Percentiles rank a stretch among this genome's conserved stretches.
These are phyloP conservation scores for Peromyscus melanophrys DNA, from an alignment of 2,797 vertebrate genomes.

Conservation along the genomic window DNA sequence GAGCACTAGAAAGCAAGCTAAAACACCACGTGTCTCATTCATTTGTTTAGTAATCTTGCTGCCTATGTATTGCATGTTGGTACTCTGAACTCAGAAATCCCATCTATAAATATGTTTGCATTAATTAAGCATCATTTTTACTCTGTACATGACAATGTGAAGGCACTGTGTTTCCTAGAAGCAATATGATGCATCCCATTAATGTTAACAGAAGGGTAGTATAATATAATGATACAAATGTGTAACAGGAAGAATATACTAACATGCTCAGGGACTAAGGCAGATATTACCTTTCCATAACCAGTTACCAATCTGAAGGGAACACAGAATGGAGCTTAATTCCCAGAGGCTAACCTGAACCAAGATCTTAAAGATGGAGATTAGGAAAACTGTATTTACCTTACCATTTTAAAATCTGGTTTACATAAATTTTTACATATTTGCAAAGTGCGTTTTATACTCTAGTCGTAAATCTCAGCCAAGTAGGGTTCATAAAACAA, in stretches of 20 bases:
- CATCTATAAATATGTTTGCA: neutral
- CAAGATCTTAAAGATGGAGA: neutral
- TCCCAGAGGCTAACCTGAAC: neutral
- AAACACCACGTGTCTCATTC: neutral
- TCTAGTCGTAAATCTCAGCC: slow-evolving; percentile 54
- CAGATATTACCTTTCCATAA: neutral
- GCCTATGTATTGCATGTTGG: neutral
- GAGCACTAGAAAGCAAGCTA: no score
- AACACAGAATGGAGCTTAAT: neutral
- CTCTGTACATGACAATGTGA: neutral
- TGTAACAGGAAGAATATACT: no score
- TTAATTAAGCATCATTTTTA: neutral
- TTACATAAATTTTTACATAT: slow-evolving; percentile 44
- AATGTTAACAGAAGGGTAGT: neutral
- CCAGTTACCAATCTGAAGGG: neutral
- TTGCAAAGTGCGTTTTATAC: neutral
- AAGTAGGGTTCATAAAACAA: slow-evolving; percentile 70
- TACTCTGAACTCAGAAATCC: neutral
- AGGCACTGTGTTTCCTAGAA: neutral
- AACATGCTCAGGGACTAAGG: neutral
- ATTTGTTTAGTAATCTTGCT: slow-evolving; percentile 13
- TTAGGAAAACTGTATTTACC: neutral
- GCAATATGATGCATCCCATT: neutral
- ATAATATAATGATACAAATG: no score
- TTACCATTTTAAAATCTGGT: slow-evolving; percentile 23